Conservation (phyloP, 2,797 vertebrate genomes). For the Eremophila alpestris region DNA sequence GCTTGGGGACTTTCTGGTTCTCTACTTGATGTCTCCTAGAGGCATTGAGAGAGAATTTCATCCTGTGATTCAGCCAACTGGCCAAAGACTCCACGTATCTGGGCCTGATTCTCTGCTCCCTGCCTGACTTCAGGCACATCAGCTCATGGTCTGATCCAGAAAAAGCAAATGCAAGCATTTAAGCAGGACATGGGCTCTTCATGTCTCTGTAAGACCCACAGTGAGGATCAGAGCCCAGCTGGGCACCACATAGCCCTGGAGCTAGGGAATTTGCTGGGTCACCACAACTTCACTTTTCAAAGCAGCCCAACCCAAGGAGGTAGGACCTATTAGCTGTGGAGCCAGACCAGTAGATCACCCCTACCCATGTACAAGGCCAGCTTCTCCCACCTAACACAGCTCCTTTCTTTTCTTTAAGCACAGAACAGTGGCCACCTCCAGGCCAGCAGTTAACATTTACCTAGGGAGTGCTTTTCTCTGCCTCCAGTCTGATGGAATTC, state of each 20-base stretch:
- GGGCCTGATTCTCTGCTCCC: background rate
- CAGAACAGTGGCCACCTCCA: fast-evolving
- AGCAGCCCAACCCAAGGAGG: background rate
- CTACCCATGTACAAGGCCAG: background rate
- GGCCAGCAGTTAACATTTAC: background rate
- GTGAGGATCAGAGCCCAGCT: background rate
- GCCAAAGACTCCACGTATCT: background rate
- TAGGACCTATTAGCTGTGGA: background rate
- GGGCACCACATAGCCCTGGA: fast-evolving
- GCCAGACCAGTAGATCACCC: background rate
- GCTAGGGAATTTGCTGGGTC: background rate
- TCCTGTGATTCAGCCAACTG: background rate
- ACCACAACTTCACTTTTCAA: background rate
- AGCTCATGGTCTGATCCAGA: background rate
- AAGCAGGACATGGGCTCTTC: background rate
- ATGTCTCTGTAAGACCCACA: background rate
- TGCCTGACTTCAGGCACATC: background rate
- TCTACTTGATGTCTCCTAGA: background rate
- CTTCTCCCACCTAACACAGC: background rate
- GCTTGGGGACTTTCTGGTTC: background rate
- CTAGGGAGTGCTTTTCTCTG: background rate
- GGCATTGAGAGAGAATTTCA: background rate
- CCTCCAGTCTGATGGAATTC: background rate
- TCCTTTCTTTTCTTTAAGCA: background rate
- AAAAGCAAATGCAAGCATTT: background rate